Conservation (phyloP, 2,113 vertebrate genomes). For the Pontoporia blainvillei region DNA sequence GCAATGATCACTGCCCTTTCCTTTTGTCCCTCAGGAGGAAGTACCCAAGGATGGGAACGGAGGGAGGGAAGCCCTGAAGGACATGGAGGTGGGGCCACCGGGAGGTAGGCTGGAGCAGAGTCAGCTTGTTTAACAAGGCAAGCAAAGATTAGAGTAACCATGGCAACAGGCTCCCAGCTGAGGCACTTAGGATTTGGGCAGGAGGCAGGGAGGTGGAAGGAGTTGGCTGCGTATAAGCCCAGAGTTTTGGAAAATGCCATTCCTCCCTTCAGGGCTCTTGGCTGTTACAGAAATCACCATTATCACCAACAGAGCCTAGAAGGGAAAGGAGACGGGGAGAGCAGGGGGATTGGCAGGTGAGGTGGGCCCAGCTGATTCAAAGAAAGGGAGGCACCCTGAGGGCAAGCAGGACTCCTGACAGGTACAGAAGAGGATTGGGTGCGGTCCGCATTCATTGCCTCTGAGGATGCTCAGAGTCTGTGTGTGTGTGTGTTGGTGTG, state of each 20-base stretch:
- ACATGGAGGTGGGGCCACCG: background rate
- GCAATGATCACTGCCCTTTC: fast-evolving
- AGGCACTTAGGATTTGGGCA: conserved; percentile 69
- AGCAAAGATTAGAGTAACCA: conserved; percentile 81
- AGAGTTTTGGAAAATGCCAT: conserved; percentile 65
- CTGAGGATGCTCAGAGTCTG: background rate
- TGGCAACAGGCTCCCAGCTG: conserved; percentile 75
- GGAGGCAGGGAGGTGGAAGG: conserved; percentile 14
- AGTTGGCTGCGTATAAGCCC: conserved; percentile 50
- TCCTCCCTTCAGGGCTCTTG: conserved; percentile 32
- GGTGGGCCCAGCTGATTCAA: background rate
- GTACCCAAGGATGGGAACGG: background rate
- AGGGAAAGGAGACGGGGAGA: background rate
- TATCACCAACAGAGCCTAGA: background rate
- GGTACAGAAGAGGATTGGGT: background rate
- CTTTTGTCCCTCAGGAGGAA: background rate
- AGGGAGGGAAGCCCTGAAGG: background rate
- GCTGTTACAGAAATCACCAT: background rate
- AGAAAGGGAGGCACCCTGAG: background rate
- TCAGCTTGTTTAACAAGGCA: conserved; percentile 71
- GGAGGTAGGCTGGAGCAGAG: conserved; percentile 47
- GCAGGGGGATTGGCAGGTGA: background rate
- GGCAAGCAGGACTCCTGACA: background rate
- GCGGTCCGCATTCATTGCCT: background rate
- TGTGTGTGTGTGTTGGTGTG: background rate